These are phyloP conservation scores for Ochlodes sylvanus DNA, from an alignment of 2,888 invertebrate species.

Conservation along the genomic window DNA sequence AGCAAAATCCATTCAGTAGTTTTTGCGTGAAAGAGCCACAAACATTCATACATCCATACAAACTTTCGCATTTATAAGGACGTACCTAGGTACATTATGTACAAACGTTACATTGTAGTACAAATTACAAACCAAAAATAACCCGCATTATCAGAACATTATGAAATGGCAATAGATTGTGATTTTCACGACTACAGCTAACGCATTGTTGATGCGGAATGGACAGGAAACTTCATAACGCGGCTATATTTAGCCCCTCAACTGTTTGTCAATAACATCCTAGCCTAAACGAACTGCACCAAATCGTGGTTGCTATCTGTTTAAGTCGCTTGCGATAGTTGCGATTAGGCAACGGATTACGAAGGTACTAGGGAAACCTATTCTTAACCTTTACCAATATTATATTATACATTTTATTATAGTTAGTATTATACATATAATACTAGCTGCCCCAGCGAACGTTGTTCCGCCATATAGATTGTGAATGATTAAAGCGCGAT, in stretches of 20 bases:
- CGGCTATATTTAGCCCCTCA: conserved; percentile 23
- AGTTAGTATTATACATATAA: no score
- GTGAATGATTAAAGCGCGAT: no score
- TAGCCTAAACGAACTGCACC: conserved; percentile 11
- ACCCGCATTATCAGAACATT: neutral
- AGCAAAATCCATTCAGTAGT: no score
- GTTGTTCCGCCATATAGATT: no score
- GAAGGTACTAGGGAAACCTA: no score
- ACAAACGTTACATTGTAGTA: neutral
- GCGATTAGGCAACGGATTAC: neutral
- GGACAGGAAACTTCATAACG: conserved; percentile 36
- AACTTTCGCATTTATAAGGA: no score
- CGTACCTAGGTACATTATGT: no score
- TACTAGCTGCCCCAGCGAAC: no score
- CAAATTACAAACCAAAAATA: neutral
- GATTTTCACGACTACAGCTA: conserved; percentile 20
- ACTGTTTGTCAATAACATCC: conserved; percentile 29
- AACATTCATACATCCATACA: no score
- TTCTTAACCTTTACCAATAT: no score
- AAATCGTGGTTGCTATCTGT: conserved; percentile 4
- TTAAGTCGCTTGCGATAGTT: neutral
- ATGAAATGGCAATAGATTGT: conserved; percentile 13
- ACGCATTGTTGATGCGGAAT: conserved; percentile 25
- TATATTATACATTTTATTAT: no score
- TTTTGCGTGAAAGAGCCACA: no score